phyloP scores from a whole-genome alignment of 2,888 invertebrate genomes.

The Eupithecia exiguata region DNA sequence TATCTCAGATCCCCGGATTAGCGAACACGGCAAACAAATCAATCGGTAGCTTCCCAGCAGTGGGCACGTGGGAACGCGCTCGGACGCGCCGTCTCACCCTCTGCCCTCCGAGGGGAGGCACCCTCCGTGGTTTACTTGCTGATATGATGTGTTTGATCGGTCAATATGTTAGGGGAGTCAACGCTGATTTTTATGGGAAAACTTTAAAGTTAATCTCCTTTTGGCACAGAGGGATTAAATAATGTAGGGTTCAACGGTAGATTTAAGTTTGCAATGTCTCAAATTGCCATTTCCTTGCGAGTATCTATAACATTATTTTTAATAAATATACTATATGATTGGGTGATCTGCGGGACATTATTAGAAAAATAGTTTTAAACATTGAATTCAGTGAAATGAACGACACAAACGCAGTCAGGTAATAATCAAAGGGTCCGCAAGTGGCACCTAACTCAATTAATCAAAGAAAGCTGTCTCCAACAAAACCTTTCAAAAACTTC shows the following conservation, averaged over 20 bases:
- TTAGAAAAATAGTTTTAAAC: not conserved
- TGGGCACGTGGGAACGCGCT: constrained; percentile 46
- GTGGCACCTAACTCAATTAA: constrained; percentile 17
- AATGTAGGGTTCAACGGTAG: not conserved
- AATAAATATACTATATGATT: not conserved
- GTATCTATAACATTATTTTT: not conserved
- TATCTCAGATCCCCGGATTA: constrained; percentile 20
- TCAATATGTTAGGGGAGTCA: constrained; percentile 30
- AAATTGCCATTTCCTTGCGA: not conserved
- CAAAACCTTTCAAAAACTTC: not conserved
- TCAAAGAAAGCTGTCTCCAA: constrained; percentile 17
- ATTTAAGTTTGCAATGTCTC: not conserved
- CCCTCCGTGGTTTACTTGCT: constrained; percentile 32
- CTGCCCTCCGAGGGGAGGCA: constrained; percentile 24
- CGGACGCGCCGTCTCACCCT: constrained; percentile 42
- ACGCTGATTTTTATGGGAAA: constrained; percentile 18
- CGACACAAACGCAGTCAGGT: not conserved
- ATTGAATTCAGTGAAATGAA: not conserved
- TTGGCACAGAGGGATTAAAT: not conserved
- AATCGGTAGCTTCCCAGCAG: constrained; percentile 36
- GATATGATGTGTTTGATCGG: constrained; percentile 33
- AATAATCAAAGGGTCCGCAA: not conserved
- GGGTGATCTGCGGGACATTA: not conserved
- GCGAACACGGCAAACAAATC: constrained; percentile 36
- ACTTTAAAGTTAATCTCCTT: not conserved